A percentile compares a stretch with the other conserved stretches of the same genome.
These are phyloP conservation scores for Prietella phreatophila DNA, from an alignment of 2,113 vertebrate species.

Conservation along the genomic window DNA sequence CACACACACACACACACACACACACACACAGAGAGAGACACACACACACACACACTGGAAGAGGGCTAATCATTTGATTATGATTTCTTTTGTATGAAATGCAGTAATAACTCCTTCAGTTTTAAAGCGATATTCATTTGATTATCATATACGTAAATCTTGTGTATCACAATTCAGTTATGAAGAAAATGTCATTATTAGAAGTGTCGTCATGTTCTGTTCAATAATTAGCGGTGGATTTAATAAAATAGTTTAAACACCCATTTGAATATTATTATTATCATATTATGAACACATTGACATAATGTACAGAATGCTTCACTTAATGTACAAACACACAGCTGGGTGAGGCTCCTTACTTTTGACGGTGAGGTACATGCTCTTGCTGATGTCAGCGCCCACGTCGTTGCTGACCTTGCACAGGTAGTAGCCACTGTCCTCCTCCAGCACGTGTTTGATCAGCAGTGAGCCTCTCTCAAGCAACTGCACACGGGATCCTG, in stretches of 20 bases:
- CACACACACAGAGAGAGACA: slow-evolving; percentile 21
- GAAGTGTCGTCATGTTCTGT: not conserved
- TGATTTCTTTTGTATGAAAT: not conserved
- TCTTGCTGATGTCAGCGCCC: slow-evolving; percentile 99
- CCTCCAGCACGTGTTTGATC: slow-evolving; percentile 96
- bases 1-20: slow-evolving; percentile 16
- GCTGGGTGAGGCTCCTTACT: slow-evolving; percentile 80
- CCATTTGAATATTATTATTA: too few species aligned
- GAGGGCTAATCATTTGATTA: not conserved
- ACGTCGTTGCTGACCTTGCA: slow-evolving; percentile 99
- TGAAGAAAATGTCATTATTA: not conserved
- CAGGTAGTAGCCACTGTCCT: slow-evolving; percentile 98
- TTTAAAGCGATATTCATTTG: not conserved
- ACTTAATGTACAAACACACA: not conserved
- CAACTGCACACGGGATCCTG: slow-evolving; percentile 87
- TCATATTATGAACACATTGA: not conserved
- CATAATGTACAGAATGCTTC: not conserved
- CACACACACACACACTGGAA: not conserved
- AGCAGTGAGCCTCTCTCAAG: slow-evolving; percentile 92
- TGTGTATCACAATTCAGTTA: not conserved
- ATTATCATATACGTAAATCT: not conserved
- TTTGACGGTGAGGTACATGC: slow-evolving; percentile 99
- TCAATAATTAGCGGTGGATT: not conserved
- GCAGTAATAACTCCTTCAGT: not conserved
- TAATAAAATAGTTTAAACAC: not conserved